These are phyloP conservation scores for Gallinago stenura DNA, from an alignment of 2,797 vertebrate genomes.

Conservation along the genomic window DNA sequence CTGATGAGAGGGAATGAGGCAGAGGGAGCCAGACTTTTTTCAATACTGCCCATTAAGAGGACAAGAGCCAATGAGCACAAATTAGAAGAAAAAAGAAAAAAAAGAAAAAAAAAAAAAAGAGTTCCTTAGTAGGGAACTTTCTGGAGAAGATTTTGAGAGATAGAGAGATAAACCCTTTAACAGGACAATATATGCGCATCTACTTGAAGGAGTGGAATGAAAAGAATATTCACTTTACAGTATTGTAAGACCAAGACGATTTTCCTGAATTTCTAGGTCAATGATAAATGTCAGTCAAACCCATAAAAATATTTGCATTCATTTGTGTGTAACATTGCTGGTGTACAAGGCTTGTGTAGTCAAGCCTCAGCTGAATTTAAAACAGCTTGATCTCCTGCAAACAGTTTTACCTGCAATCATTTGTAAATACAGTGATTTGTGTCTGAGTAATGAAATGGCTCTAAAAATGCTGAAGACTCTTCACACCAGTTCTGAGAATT, in stretches of 20 bases:
- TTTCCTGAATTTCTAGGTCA: background rate
- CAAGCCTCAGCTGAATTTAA: background rate
- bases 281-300: background rate
- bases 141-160: background rate
- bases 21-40: background rate
- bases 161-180: background rate
- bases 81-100: background rate
- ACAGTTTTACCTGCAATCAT: background rate
- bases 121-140: background rate
- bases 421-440: background rate
- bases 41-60: background rate
- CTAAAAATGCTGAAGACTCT: background rate
- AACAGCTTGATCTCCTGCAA: background rate
- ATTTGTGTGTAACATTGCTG: background rate
- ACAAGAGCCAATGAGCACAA: background rate
- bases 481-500: background rate
- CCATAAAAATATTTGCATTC: background rate
- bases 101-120: no score
- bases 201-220: background rate
- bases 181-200: background rate
- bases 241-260: constrained; percentile 23
- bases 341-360: background rate
- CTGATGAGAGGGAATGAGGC: background rate
- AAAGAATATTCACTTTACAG: background rate
- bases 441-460: background rate